Evolutionary conservation across 2,888 invertebrate species (phyloP), one percentile per base, ranked within the genome.

Genomic region (Meiosimyza platycephala): DNA sequence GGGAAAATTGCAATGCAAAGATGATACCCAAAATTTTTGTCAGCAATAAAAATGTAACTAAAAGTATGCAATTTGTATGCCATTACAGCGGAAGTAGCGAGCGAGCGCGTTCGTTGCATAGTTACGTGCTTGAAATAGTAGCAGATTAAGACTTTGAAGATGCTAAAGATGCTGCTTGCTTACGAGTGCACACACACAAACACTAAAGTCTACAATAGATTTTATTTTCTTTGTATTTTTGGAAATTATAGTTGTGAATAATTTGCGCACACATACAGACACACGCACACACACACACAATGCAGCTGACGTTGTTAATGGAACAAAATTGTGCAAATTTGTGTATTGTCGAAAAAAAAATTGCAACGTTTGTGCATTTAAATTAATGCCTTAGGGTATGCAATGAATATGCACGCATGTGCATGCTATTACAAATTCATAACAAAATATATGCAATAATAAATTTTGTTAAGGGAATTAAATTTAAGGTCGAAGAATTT

Each of bases 41-140:
- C 22, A 13, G 55, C 18, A 55, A 55, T 16, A 18, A 55, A 22
- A 55, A 55, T 22, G 22, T 13, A 28, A 22, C 55, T 55, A 55
- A 55, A 55, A 55, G 55, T 55, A 55, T 22, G 55, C 55, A 55
- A 55, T 55, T 55, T 55, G 55, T 55, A 55, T 55, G 55, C 55
- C n/a, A 12, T 55, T 55, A 28, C 22, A 55, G 28, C 18, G 16
- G 16, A 22, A 55, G 55, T 18, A 40, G 40, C 40, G 40, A 6
- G 9, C 40, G 1, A 40, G 40, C 40, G 6, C 9, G 40, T 28
- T 28, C 28, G 55, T 13, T 18, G 55, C 55, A 55, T 55, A 18
- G 55, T 55, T 55, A 55, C 55, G 55, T 55, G 55, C 55, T 12
- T 55, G 55, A 55, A 55, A 55, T 55, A 55, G 55, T 55, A 18